These are phyloP conservation scores for Hyperoplus immaculatus DNA, from an alignment of 2,797 vertebrate species.

Conservation along the genomic window DNA sequence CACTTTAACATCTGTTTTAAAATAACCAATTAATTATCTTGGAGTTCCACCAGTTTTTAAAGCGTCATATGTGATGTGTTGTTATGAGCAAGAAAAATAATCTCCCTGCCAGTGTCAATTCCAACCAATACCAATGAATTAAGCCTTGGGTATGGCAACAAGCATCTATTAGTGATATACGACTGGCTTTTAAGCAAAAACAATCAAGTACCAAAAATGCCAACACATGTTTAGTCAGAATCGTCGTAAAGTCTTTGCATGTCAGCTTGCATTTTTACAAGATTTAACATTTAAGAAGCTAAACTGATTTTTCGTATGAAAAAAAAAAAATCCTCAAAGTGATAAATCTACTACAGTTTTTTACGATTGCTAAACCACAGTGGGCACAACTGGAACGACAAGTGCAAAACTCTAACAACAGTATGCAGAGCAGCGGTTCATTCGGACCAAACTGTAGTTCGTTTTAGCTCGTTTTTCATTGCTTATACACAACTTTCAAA, in stretches of 20 bases:
- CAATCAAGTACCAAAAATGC: neutral
- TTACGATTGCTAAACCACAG: too few species aligned
- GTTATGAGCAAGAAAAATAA: neutral
- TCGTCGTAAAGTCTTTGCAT: neutral
- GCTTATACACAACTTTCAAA: too few species aligned
- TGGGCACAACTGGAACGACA: too few species aligned
- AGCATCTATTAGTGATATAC: neutral
- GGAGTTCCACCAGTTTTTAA: neutral
- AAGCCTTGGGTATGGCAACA: neutral
- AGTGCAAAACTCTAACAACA: too few species aligned
- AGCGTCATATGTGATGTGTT: neutral
- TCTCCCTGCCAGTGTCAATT: neutral
- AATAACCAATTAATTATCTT: neutral
- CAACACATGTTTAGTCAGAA: neutral
- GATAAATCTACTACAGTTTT: too few species aligned
- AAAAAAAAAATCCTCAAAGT: neutral
- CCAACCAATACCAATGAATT: neutral
- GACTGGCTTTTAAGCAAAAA: neutral
- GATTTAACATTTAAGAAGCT: neutral
- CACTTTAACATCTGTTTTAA: neutral
- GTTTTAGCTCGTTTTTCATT: too few species aligned
- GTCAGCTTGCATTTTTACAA: neutral
- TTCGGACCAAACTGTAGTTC: too few species aligned
- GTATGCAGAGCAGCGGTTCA: too few species aligned
- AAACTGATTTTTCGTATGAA: neutral